phyloP scores from a whole-genome alignment of 2,888 invertebrate species.

The Buathra laborator region DNA sequence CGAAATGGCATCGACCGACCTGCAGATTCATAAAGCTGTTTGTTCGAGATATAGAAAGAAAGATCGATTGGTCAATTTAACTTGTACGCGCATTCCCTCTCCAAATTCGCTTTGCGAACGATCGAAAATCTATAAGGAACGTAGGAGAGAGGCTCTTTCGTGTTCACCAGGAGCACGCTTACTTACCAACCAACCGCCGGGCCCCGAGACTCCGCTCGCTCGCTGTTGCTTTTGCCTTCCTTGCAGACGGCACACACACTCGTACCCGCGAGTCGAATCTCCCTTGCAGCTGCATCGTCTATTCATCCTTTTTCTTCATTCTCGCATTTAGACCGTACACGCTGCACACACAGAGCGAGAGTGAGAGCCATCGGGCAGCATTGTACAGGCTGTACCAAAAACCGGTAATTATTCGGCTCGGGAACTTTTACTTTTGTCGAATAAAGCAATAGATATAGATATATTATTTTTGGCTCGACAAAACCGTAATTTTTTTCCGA shows the following conservation, averaged over 20 bases:
- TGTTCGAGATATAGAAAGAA: constrained; percentile 2
- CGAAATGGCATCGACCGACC: constrained; percentile 27
- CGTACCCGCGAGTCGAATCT: constrained; percentile 54
- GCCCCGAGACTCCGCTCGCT: constrained; percentile 11
- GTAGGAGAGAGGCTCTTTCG: constrained; percentile 2
- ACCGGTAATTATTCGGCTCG: constrained; percentile 18
- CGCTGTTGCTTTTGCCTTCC: constrained; percentile 35
- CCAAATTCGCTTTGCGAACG: neutral
- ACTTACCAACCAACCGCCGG: constrained; percentile 17
- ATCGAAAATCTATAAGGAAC: constrained; percentile 36
- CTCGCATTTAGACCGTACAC: constrained; percentile 50
- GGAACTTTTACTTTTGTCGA: constrained; percentile 6
- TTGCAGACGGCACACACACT: constrained; percentile 22
- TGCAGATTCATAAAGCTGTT: neutral
- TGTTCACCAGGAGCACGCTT: constrained; percentile 9
- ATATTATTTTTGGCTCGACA: neutral
- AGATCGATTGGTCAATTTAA: constrained; percentile 23
- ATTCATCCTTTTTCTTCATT: constrained; percentile 66
- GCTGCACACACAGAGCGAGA: constrained; percentile 33
- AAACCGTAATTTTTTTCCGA: neutral
- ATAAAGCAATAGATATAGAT: neutral
- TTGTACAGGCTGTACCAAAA: constrained; percentile 49
- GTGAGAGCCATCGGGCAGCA: constrained; percentile 25
- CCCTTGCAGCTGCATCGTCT: constrained; percentile 65
- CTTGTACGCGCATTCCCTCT: constrained; percentile 8